Evolutionary conservation across 2,888 invertebrate genomes (phyloP), one percentile per base, ranked within the genome.

Genomic region (Allacma fusca): DNA sequence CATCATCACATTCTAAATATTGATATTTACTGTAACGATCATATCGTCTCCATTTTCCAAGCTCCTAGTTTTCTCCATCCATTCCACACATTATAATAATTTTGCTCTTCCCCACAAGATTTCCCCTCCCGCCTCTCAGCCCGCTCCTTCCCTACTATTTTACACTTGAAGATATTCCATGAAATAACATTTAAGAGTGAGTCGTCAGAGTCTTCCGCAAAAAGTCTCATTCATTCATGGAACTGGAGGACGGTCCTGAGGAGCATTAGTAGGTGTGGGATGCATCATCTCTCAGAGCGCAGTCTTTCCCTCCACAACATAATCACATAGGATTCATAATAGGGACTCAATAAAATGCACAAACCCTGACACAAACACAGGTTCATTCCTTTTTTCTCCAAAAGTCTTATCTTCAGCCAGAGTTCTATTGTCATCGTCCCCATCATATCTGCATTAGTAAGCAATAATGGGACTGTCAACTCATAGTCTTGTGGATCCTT

Each of bases 1-100:
- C 83, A 82, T 81, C 81, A 82, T 80, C 81, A 80, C 81, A 80
- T 80, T 78, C 78, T 80, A 80, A 80, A 80, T 80, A 81, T 81
- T 81, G 81, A 80, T 81, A 79, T 81, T 79, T 76, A 77, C 76
- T 77, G 65, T 76, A 77, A 76, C 75, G 74, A 74, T 73, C 65
- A 26, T 40, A 67, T 73, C 70, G 44, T 62, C 69, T 59, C 71
- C 40, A 57, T 43, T 65, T 64, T 62, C 59, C 23, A 1, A 43
- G 43, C 65, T 29, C 75, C 64, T 64, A 24, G 29, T 43, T 23
- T n/a, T 64, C 28, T 67, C 34, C 5, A 21, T 7, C 57, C 40
- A 21, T 57, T 26, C n/a, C n/a, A 13, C 28, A 28, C 21, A n/a
- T 67, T 34, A 28, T 68, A 21, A 34, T 68, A 62, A 24, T 62